These are phyloP conservation scores for Microtus obscurus DNA, from an alignment of 2,797 vertebrate genomes.

Conservation along the genomic window DNA sequence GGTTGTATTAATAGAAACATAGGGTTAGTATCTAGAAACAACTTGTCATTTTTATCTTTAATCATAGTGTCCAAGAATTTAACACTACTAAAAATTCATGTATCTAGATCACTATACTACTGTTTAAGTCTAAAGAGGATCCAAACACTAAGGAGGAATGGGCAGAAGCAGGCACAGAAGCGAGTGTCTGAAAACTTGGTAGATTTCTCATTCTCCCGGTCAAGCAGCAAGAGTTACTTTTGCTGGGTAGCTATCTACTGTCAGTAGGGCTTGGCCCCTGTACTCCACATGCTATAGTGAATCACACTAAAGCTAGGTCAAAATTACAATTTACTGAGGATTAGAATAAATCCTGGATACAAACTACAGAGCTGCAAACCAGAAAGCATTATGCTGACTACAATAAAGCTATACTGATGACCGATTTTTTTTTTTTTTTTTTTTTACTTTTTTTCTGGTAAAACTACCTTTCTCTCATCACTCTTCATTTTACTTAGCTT, in stretches of 20 bases:
- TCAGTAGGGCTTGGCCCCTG: neutral
- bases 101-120: neutral
- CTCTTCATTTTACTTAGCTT: neutral
- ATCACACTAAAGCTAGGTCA: neutral
- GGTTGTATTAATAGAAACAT: neutral
- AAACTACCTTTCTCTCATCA: neutral
- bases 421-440: neutral
- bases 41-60: neutral
- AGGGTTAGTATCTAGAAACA: neutral
- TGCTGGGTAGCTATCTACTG: neutral
- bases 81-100: neutral
- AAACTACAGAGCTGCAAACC: neutral
- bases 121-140: neutral
- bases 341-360: neutral
- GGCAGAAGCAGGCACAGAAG: neutral
- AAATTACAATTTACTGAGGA: neutral
- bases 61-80: neutral
- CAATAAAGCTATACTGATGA: neutral
- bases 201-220: neutral
- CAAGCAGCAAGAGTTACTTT: neutral
- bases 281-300: neutral
- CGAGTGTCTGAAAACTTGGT: neutral
- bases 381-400: neutral
- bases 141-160: neutral
- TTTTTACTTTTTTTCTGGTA: neutral